Evolutionary conservation across 2,113 vertebrate species (phyloP), one percentile per base, ranked within the genome.

Genomic region (Emydocephalus ijimae): DNA sequence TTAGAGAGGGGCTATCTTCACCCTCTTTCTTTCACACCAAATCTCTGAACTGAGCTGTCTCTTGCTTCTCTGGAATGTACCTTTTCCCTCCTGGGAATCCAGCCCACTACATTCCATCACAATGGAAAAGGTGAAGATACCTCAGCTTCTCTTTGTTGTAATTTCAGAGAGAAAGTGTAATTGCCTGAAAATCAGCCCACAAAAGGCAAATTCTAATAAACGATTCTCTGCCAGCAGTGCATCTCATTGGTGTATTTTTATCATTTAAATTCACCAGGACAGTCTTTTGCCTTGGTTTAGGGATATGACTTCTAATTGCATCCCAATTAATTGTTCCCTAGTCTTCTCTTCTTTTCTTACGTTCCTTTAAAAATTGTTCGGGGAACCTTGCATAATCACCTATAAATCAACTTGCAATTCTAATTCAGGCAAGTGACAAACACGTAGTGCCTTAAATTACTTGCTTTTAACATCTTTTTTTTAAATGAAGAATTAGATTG

Each of bases 361-460:
- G 85, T 18, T 91, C 89, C 24, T 34, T 74, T 90, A 64, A 81
- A 92, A 54, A 93, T 50, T 95, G 89, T 96, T 94, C 91, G 90
- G 18, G 26, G 89, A 85, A 89, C 11, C 55, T 90, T 34, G 11
- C 93, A 15, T 39, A 34, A 92, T 29, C 64, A 87, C 24, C 48
- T 92, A 94, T 87, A 95, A 96, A 93, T 21, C 24, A 93, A 0
- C 56, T 88, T 95, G 21, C 29, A 29, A 86, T 92, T 39, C 50
- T 91, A 93, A 92, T 94, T 81, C n/a, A 95, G 59, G 89, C 91
- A 95, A 90, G 10, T 89, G 85, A 50, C 89, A 87, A 64, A 43
- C 52, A 90, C 23, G 48, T 5, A 20, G 23, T 89, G 26, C 92
- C 95, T 93, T 96, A 92, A 96, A 94, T 87, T 90, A 85, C 85